Percentiles rank a stretch among this genome's conserved stretches.
Conservation (phyloP, 2,888 invertebrate genomes). For the Keiferia lycopersicella region DNA sequence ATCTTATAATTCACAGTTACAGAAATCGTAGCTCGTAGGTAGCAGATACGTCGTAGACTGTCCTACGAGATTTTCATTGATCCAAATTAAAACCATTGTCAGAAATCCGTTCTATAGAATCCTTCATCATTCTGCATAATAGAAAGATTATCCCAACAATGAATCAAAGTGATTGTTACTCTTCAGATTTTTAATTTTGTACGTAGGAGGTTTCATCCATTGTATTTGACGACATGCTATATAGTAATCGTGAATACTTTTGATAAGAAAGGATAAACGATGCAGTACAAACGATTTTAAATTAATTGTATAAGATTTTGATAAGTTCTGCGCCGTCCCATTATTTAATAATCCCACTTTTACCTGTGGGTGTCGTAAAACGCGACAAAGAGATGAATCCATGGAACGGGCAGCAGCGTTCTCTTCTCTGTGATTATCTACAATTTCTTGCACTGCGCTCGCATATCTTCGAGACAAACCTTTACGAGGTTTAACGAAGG, state of each 20-base stretch:
- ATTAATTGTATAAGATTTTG: no score
- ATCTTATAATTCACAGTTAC: background rate
- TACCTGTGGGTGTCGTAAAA: no score
- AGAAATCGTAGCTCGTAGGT: background rate
- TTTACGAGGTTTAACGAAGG: no score
- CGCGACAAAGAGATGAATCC: no score
- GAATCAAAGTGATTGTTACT: constrained; percentile 2
- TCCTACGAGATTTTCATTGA: background rate
- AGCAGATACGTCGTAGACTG: background rate
- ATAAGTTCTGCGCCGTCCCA: no score
- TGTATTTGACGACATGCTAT: background rate
- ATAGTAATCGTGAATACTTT: background rate
- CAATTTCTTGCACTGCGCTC: no score
- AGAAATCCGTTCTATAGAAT: background rate
- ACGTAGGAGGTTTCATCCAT: background rate
- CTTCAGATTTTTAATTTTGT: constrained; percentile 6
- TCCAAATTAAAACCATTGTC: background rate
- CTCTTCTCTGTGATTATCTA: no score
- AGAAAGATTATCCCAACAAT: background rate
- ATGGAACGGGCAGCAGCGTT: no score
- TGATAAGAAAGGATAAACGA: background rate
- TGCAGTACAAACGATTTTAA: background rate
- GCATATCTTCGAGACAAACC: no score
- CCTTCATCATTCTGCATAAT: background rate
- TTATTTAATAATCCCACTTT: no score